Base-by-base conservation (phyloP, 2,888 invertebrate species). In the Asteroscopus sphinx region DNA sequence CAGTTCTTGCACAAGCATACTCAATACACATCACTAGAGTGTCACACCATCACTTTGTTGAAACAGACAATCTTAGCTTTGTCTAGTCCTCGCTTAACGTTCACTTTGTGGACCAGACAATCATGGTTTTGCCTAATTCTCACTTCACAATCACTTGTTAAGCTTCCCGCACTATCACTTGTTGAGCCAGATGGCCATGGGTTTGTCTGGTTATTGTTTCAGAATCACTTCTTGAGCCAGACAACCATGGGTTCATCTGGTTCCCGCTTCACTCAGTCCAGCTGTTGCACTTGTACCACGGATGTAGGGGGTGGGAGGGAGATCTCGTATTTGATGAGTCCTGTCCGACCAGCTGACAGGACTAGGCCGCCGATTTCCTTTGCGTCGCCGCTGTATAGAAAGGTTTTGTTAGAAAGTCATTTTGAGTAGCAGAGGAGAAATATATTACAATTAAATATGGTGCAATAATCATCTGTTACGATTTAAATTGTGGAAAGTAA, bases 321-420 rank as follows among this genome's bases (percentile, higher is more conserved):
- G 68, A 95, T 95, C 87, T 95, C 95, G 80, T 95, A 95, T 83
- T 95, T 95, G 73, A 95, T 95, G 54, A 95, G 94, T 59, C 83
- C 95, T 46, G 86, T 88, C 66, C 86, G 88, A 36, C 87, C 94
- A 63, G 87, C 87, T 32, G 87, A 94, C 49, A 92, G 89, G 67
- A 89, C 95, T 57, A 89, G 85, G 0, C 87, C 89, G 11, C 90
- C 90, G 0, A 92, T 88, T 69, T 92, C 94, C 69, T 93, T 94
- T 7, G 89, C 91, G 59, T 93, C 94, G 11, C 87, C 85, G 16
- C 92, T 93, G 87, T 7, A 60, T 62, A 42, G 8, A 41, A 48
- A 48, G 11, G 25, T 36, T 8, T 30, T 33, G 12, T 46, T 46
- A 53, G 77, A 75, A 74, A 76, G 40, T 70, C 73, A 48, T 69